A percentile compares a stretch with the other conserved stretches of the same genome.
Conservation (phyloP, 2,888 invertebrate species). For the Axea sp. region DNA sequence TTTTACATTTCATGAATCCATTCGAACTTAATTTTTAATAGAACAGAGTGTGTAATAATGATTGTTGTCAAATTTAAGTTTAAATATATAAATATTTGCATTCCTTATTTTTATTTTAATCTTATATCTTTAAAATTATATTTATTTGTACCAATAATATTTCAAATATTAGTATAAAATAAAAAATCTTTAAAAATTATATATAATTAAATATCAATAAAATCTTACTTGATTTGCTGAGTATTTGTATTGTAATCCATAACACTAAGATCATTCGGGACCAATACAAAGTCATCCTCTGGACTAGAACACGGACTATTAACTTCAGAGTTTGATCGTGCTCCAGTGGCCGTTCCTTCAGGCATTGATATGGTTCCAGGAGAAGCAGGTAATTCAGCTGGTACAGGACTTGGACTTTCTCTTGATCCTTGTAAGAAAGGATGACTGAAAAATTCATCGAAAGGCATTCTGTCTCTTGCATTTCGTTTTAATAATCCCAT, state of each 20-base stretch:
- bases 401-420: slow-evolving; percentile 79
- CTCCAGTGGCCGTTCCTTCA: slow-evolving; percentile 65
- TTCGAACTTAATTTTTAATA: too few species aligned
- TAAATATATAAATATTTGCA: too few species aligned
- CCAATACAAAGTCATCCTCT: slow-evolving; percentile 78
- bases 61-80: too few species aligned
- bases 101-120: too few species aligned
- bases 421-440: slow-evolving; percentile 88
- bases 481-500: slow-evolving; percentile 93
- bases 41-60: too few species aligned
- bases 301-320: slow-evolving; percentile 78
- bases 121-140: background rate
- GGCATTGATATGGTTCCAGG: slow-evolving; percentile 70
- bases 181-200: too few species aligned
- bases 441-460: slow-evolving; percentile 97
- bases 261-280: slow-evolving; percentile 77
- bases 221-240: slow-evolving; percentile 70
- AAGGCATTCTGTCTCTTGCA: slow-evolving; percentile 96
- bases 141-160: background rate
- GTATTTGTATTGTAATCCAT: slow-evolving; percentile 77
- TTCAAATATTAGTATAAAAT: background rate
- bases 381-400: slow-evolving; percentile 75
- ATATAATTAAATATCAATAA: too few species aligned
- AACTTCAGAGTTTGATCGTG: slow-evolving; percentile 71
- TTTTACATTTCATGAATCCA: too few species aligned